A percentile compares a stretch with the other conserved stretches of the same genome.
Evolutionary conservation across 2,113 vertebrate species (phyloP).

Genomic region (Phaethon lepturus): DNA sequence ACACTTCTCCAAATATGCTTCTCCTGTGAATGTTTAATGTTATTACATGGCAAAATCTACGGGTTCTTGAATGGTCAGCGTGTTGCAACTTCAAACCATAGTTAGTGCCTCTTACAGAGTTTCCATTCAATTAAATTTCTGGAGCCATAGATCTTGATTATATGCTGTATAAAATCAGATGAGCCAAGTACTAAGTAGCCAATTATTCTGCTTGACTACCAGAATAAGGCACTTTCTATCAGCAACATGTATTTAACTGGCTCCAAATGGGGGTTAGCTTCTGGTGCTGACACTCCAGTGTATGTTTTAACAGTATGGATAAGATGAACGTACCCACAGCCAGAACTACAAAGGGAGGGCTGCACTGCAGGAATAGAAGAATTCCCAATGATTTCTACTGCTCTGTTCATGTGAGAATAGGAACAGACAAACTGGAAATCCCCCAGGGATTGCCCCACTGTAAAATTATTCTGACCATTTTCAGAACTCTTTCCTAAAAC

Average conservation of each 20-base stretch:
- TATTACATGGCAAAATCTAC: background rate
- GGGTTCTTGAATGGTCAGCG: background rate
- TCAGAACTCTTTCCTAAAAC: slow-evolving; percentile 62
- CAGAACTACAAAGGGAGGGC: background rate
- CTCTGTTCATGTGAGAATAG: slow-evolving; percentile 25
- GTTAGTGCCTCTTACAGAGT: background rate
- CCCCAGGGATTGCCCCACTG: slow-evolving; percentile 34
- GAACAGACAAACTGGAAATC: slow-evolving; percentile 47
- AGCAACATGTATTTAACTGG: background rate
- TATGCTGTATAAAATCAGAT: background rate
- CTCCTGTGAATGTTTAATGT: background rate
- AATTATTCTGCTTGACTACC: slow-evolving; percentile 7
- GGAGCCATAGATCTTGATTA: background rate
- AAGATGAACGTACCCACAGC: background rate
- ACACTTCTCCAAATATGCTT: background rate
- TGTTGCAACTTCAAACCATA: background rate
- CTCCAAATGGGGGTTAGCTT: background rate
- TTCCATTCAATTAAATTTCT: background rate
- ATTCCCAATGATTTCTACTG: slow-evolving; percentile 35
- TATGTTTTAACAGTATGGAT: background rate
- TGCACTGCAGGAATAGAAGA: background rate
- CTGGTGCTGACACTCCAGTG: background rate
- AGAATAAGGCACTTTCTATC: background rate
- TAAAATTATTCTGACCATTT: slow-evolving; percentile 63
- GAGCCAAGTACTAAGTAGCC: background rate